Evolutionary conservation across 1,140 invertebrate genomes (phyloP).

Genomic region (Coenobita brevimanus): DNA sequence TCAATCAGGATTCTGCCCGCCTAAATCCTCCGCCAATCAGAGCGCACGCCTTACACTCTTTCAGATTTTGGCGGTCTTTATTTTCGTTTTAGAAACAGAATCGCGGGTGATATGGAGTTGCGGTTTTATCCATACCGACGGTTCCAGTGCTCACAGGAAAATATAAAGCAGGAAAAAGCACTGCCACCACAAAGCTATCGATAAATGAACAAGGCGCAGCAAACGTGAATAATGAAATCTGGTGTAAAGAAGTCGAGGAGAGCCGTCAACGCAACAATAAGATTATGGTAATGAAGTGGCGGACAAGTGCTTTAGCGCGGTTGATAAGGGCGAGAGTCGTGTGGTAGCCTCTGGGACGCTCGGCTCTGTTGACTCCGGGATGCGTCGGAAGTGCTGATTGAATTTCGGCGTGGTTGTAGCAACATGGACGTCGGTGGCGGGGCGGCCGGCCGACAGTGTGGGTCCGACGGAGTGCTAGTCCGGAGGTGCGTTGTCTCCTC

Average conservation of each 20-base stretch:
- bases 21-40: slow-evolving; percentile 69
- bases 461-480: slow-evolving; percentile 73
- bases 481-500: slow-evolving; percentile 73
- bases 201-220: background rate
- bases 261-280: slow-evolving; percentile 68
- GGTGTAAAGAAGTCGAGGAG: slow-evolving; percentile 62
- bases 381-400: slow-evolving; percentile 67
- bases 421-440: slow-evolving; percentile 73
- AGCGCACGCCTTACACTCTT: slow-evolving; percentile 62
- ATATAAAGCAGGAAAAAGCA: background rate
- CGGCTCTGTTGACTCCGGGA: slow-evolving; percentile 45
- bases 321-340: slow-evolving; percentile 55
- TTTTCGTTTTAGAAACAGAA: slow-evolving; percentile 67
- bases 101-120: slow-evolving; percentile 43
- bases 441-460: slow-evolving; percentile 73
- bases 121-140: slow-evolving; percentile 15
- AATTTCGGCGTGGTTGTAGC: slow-evolving; percentile 66
- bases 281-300: slow-evolving; percentile 69
- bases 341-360: background rate
- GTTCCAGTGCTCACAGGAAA: background rate
- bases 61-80: slow-evolving; percentile 68
- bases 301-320: slow-evolving; percentile 67
- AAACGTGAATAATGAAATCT: slow-evolving; percentile 64
- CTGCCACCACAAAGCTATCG: background rate
- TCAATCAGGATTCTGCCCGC: slow-evolving; percentile 65